Base-by-base conservation (phyloP, 1,140 invertebrate species). In the Lineus longissimus region DNA sequence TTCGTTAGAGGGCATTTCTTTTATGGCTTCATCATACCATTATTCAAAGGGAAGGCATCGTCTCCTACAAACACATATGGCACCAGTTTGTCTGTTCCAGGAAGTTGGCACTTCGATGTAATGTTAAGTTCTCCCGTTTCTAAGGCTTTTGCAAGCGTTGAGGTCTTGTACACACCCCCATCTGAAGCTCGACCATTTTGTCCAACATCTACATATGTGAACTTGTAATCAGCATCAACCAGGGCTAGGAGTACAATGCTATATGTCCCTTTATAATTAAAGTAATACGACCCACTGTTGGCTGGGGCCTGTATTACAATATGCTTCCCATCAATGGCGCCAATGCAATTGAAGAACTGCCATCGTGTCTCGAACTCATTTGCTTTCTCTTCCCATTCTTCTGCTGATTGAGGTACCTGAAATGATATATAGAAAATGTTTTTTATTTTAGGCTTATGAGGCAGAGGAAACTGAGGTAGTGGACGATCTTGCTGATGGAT, bases 1-100 rank as follows among this genome's bases (percentile, higher is more conserved):
- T 27, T 51, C 4, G 4, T 27, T 6, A 51, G 47, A 51, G n/a
- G n/a, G 15, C 33, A 4, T 51, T n/a, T 51, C 9, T 51, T 9
- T 19, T 19, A 51, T 19, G 47, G 47, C 47, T 51, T 51, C 47
- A 51, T 51, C 19, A 51, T 19, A n/a, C 25, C 25, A 4, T 4
- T n/a, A 51, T 51, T 51, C n/a, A 51, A 51, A 9, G 47, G 47
- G 25, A 51, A 51, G n/a, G 47, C 47, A n/a, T 51, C 47, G n/a
- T 51, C 47, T 4, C 4, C 25, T n/a, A 51, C 47, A 27, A 51
- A 23, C n/a, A 23, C 19, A 51, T 51, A 51, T 4, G 19, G n/a
- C n/a, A 51, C 25, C 19, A 27, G 9, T 9, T 51, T 27, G 9
- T 51, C 47, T 7, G 47, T 51, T 9, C 47, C 47, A 51, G 47